Evolutionary conservation across 2,113 vertebrate species (phyloP).

Genomic region (Lonchura striata): DNA sequence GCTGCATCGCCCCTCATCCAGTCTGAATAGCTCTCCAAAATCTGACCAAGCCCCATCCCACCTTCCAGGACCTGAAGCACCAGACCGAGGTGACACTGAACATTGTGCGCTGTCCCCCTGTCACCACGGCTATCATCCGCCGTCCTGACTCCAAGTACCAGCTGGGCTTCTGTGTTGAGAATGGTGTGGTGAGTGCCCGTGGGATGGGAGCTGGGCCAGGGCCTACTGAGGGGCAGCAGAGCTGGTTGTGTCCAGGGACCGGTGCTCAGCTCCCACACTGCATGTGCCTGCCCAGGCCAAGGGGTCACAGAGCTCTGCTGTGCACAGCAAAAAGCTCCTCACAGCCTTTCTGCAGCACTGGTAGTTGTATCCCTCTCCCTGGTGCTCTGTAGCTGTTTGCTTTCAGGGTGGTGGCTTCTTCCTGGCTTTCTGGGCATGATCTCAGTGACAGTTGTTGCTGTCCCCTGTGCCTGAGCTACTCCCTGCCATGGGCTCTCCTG

Average conservation of each 20-base stretch:
- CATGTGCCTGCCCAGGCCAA: neutral
- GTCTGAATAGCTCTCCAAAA: neutral
- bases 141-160: constrained; percentile 88
- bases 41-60: neutral
- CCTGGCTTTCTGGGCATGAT: neutral
- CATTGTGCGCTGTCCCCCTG: constrained; percentile 92
- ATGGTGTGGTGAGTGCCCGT: constrained; percentile 83
- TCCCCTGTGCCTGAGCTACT: neutral
- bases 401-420: neutral
- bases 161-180: constrained; percentile 95
- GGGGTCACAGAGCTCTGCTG: neutral
- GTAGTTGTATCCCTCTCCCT: rapidly evolving
- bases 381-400: neutral
- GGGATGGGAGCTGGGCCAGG: rapidly evolving
- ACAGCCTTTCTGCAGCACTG: neutral
- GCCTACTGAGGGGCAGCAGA: neutral
- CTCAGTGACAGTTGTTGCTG: neutral
- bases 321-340: neutral
- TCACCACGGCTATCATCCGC: constrained; percentile 91
- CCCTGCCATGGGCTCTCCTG: neutral
- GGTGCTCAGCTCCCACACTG: rapidly evolving
- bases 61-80: constrained; percentile 84
- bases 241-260: neutral
- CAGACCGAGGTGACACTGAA: constrained; percentile 84
- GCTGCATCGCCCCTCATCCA: rapidly evolving